phyloP scores from a whole-genome alignment of 2,113 vertebrate species.

The Clupea harengus region DNA sequence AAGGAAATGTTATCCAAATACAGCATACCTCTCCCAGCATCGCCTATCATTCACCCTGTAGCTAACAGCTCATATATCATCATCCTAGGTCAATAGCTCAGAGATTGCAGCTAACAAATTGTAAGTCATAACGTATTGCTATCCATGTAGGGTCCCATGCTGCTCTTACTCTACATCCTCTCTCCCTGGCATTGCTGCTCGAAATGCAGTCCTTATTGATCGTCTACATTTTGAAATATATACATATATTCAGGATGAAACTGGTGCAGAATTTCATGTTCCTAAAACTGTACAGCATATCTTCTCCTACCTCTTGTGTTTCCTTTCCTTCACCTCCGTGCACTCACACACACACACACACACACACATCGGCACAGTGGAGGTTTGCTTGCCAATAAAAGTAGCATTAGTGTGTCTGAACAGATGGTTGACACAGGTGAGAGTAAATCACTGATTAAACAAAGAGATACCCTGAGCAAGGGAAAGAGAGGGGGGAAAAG shows the following conservation, averaged over 20 bases:
- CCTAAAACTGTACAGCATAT: neutral
- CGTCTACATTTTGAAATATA: neutral
- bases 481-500: neutral
- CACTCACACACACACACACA: neutral
- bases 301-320: neutral
- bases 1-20: constrained; percentile 22
- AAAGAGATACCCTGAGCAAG: neutral
- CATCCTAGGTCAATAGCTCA: constrained; percentile 5
- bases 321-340: neutral
- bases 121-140: neutral
- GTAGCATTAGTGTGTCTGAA: neutral
- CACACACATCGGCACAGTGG: neutral
- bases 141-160: neutral
- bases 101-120: constrained; percentile 7
- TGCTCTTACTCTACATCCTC: neutral
- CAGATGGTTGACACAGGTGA: constrained; percentile 15
- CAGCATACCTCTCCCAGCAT: neutral
- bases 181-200: neutral
- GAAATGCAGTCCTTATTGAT: neutral
- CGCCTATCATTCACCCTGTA: neutral
- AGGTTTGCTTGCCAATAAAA: neutral
- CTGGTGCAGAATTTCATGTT: neutral
- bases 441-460: constrained; percentile 4
- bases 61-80: neutral
- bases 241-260: neutral